Base-by-base conservation (phyloP, 2,888 invertebrate species). In the Steinernema scapterisci region DNA sequence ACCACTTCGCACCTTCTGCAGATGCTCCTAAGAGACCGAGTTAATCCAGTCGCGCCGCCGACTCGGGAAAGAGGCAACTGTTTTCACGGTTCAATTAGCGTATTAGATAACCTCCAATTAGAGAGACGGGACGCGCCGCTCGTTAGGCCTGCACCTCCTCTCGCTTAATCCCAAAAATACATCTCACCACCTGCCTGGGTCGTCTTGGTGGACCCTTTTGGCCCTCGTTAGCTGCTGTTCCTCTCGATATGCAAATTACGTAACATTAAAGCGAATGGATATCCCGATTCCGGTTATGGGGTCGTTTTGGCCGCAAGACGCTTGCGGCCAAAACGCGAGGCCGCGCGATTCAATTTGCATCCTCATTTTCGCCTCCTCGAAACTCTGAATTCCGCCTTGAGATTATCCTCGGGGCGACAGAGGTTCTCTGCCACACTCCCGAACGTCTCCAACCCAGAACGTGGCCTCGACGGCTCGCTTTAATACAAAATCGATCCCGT, bases 21-120 rank as follows among this genome's bases (percentile, higher is more conserved):
- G 63, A 63, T 63, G 63, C 63, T 63, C 63, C 13, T 19, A 19
- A 48, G 48, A 48, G 48, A 27, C 31, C 25, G 63, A 27, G 25
- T 25, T 63, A 63, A 63, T 63, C 63, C 63, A 38, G 38, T 38
- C 38, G 52, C 63, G 63, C 31, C 63, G 63, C 63, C 63, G 38
- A 11, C 48, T 11, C 16, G 25, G 38, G 31, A 63, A 63, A 63
- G 63, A 63, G 63, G 63, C 63, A 63, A 63, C 63, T 63, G 63
- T 63, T 63, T 63, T 63, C 63, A 63, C 63, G 63, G 63, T 63
- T 63, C 63, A 63, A 63, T 63, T 63, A 63, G 63, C 63, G 63
- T 63, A 63, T 63, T 63, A 63, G 63, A 63, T 63, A 63, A 63
- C 63, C 63, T 21, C 63, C 63, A 63, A 63, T 63, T 63, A 63